Percentiles rank a stretch among this genome's conserved stretches.
These are phyloP conservation scores for Triplophysa dalaica DNA, from an alignment of 2,113 vertebrate species.

Conservation along the genomic window DNA sequence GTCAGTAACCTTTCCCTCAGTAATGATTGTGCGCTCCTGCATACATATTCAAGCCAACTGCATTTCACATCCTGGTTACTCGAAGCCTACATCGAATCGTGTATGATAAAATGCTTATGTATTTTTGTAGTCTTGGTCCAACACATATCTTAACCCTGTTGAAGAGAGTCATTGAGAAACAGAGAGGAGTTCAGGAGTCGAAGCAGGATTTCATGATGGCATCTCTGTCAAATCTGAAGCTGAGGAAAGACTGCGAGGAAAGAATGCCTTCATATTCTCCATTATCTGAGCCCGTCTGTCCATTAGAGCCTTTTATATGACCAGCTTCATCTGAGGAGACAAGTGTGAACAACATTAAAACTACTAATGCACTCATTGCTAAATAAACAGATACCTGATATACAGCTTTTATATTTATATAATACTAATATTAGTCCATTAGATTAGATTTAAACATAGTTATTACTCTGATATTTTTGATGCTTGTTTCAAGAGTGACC, in stretches of 20 bases:
- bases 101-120: not conserved
- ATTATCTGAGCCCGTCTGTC: slow-evolving; percentile 70
- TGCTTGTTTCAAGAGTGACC: no score
- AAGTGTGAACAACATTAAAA: not conserved
- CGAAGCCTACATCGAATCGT: not conserved
- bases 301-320: slow-evolving; percentile 70
- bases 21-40: not conserved
- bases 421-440: no score
- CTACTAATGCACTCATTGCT: no score
- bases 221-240: slow-evolving; percentile 91
- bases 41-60: slow-evolving; percentile 22
- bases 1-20: no score
- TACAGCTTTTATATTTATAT: no score
- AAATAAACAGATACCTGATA: no score
- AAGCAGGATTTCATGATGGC: slow-evolving; percentile 92
- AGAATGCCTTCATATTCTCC: slow-evolving; percentile 75
- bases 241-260: slow-evolving; percentile 89
- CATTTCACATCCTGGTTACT: not conserved
- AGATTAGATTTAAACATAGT: no score
- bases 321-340: slow-evolving; percentile 63
- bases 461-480: no score
- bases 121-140: slow-evolving; percentile 39
- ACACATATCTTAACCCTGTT: slow-evolving; percentile 5
- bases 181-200: slow-evolving; percentile 78
- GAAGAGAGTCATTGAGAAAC: not conserved